A percentile compares a stretch with the other conserved stretches of the same genome.
phyloP scores from a whole-genome alignment of 1,140 invertebrate species.

The Anastrepha obliqua region DNA sequence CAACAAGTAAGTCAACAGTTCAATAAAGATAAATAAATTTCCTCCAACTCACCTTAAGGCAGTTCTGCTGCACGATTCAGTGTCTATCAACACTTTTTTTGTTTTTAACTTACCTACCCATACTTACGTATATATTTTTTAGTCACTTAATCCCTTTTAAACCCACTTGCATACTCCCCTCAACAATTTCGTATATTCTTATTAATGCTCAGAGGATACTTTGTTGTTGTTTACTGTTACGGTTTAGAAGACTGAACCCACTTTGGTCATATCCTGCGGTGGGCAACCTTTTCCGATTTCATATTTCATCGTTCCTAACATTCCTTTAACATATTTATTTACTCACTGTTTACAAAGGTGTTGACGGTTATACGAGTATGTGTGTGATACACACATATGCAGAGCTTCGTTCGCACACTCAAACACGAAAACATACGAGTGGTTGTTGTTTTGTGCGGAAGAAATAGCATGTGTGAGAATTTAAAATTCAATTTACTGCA shows the following conservation, averaged over 20 bases:
- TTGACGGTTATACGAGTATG: conserved; percentile 22
- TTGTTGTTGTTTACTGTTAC: conserved; percentile 20
- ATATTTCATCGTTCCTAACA: conserved; percentile 7
- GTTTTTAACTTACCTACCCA: not conserved
- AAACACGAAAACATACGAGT: not conserved
- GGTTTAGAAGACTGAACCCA: not conserved
- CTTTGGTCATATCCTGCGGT: conserved; percentile 6
- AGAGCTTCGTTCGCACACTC: not conserved
- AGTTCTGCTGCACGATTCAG: not conserved
- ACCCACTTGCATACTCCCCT: not conserved
- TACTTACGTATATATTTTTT: not conserved
- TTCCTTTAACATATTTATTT: conserved; percentile 16
- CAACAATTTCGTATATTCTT: not conserved
- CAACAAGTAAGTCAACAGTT: conserved; percentile 35
- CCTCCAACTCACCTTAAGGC: not conserved
- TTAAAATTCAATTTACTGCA: conserved; percentile 29
- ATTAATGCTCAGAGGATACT: conserved; percentile 29
- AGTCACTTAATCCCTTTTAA: conserved; percentile 4
- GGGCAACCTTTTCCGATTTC: conserved; percentile 6
- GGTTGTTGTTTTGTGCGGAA: not conserved
- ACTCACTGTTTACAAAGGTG: not conserved
- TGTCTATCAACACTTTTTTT: conserved; percentile 30
- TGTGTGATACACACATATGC: not conserved
- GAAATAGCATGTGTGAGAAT: not conserved
- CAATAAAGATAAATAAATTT: conserved; percentile 1